A percentile compares a stretch with the other conserved stretches of the same genome.
These are phyloP conservation scores for Drosophila greeni DNA, from an alignment of 2,888 invertebrate species.

Conservation along the genomic window DNA sequence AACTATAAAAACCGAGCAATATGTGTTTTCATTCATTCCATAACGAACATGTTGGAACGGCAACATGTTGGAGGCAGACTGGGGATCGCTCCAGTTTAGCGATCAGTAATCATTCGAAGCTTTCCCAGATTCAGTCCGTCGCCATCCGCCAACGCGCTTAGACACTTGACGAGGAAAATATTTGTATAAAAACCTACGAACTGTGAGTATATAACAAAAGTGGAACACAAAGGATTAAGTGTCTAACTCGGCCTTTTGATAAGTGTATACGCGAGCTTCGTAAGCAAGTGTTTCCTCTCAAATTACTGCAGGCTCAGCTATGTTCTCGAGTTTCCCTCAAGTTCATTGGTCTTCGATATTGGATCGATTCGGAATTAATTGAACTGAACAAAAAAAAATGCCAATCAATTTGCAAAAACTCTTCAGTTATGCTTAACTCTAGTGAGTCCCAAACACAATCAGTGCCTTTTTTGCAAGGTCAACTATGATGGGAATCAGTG, in stretches of 20 bases:
- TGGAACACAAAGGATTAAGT: conserved; percentile 29
- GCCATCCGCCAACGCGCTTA: conserved; percentile 52
- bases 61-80: conserved; percentile 44
- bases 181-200: neutral
- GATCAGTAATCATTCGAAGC: conserved; percentile 50
- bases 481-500: conserved; percentile 10
- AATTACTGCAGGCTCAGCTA: conserved; percentile 46
- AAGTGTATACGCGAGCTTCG: conserved; percentile 3
- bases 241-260: conserved; percentile 1
- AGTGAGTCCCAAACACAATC: conserved; percentile 4
- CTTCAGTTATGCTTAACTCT: neutral
- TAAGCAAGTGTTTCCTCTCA: conserved; percentile 6
- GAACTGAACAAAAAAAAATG: neutral
- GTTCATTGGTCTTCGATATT: conserved; percentile 50
- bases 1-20: conserved; percentile 11
- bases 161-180: conserved; percentile 29
- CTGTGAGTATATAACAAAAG: conserved; percentile 26
- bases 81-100: conserved; percentile 40
- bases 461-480: conserved; percentile 11
- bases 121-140: conserved; percentile 48
- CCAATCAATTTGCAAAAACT: conserved; percentile 35
- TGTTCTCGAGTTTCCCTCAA: conserved; percentile 23
- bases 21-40: conserved; percentile 45
- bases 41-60: conserved; percentile 55
- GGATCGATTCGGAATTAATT: conserved; percentile 53